These are phyloP conservation scores for Galendromus occidentalis DNA, from an alignment of 1,140 invertebrate species.

Conservation along the genomic window DNA sequence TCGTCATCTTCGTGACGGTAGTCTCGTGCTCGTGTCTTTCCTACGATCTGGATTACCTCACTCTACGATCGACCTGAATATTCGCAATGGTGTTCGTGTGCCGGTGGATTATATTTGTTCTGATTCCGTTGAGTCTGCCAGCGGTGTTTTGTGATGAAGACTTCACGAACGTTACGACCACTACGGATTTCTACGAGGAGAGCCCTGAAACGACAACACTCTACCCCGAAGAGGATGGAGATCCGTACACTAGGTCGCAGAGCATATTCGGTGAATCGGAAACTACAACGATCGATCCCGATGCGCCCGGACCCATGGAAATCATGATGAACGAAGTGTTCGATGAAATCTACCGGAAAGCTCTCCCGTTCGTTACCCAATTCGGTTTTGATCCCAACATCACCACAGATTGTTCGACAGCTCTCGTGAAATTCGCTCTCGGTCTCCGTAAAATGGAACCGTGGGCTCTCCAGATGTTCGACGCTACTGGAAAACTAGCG, in stretches of 20 bases:
- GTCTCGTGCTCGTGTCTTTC: too few relatives aligned
- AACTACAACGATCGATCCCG: not conserved
- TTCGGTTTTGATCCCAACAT: constrained; percentile 7
- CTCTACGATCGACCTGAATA: too few relatives aligned
- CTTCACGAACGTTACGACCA: too few relatives aligned
- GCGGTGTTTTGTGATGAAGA: too few relatives aligned
- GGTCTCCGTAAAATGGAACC: constrained; percentile 1
- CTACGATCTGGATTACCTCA: too few relatives aligned
- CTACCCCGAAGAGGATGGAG: too few relatives aligned
- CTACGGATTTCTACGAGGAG: too few relatives aligned
- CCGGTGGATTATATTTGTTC: too few relatives aligned
- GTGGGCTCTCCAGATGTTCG: constrained; percentile 7
- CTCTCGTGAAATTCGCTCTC: not conserved
- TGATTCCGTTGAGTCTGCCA: too few relatives aligned
- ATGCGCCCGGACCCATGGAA: constrained; percentile 4
- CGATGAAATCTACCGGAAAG: not conserved
- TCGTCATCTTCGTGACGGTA: too few relatives aligned
- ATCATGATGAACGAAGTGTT: constrained; percentile 9
- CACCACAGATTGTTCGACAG: not conserved
- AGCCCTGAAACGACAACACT: too few relatives aligned
- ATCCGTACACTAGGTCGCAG: not conserved
- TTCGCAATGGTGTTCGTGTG: too few relatives aligned
- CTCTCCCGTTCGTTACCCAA: not conserved
- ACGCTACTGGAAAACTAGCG: not conserved
- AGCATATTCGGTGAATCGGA: not conserved